Conservation (phyloP, 2,113 vertebrate genomes). For the Marcusenius ussheri region DNA sequence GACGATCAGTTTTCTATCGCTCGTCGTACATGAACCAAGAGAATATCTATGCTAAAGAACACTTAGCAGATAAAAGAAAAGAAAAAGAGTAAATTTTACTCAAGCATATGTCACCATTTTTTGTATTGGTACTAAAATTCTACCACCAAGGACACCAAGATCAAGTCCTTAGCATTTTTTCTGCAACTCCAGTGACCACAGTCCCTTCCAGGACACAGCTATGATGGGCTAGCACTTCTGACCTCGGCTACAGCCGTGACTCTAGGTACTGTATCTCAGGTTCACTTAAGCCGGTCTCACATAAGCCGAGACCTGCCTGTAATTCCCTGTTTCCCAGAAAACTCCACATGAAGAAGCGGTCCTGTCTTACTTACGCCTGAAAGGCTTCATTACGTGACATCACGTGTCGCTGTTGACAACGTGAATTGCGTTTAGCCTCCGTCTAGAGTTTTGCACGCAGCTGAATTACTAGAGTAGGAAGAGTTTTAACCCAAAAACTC, state of each 20-base stretch:
- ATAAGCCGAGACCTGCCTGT: neutral
- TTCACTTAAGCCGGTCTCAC: neutral
- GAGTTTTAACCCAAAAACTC: neutral
- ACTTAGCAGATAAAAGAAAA: neutral
- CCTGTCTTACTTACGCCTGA: neutral
- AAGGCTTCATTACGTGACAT: neutral
- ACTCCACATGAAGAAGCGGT: neutral
- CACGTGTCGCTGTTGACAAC: neutral
- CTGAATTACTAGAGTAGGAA: neutral
- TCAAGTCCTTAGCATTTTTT: neutral
- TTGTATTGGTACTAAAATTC: neutral
- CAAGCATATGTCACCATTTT: neutral
- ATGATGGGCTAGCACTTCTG: neutral
- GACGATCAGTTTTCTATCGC: neutral
- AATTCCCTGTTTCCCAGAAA: neutral
- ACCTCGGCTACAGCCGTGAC: neutral
- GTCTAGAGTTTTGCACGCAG: neutral
- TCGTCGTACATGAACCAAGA: too few relatives aligned
- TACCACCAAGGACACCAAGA: neutral
- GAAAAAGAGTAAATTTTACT: neutral
- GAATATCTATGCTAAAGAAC: too few relatives aligned
- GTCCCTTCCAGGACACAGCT: neutral
- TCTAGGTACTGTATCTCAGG: neutral
- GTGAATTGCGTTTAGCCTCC: neutral
- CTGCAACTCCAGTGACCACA: neutral